A percentile compares a stretch with the other conserved stretches of the same genome.
Conservation (phyloP, 2,888 invertebrate genomes). For the Eulithis prunata region DNA sequence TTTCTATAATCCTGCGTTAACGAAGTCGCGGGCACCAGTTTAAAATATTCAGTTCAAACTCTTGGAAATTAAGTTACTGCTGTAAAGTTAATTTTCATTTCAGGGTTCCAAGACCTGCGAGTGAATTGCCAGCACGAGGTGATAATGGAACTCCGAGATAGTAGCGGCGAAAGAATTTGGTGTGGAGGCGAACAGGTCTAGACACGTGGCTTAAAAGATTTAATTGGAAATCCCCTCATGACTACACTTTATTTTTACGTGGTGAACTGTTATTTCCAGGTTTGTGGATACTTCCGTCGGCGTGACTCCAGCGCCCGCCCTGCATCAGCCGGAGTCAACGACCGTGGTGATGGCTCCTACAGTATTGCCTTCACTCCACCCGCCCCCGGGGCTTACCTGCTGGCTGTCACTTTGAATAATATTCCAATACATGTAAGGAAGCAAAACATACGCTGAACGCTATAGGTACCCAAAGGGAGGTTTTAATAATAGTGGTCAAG, state of each 20-base stretch:
- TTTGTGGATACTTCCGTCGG: slow-evolving; percentile 81
- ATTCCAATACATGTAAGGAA: slow-evolving; percentile 85
- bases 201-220: too few relatives aligned
- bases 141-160: slow-evolving; percentile 85
- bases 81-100: background rate
- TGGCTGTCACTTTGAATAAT: slow-evolving; percentile 86
- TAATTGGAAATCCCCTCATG: too few relatives aligned
- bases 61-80: too few relatives aligned
- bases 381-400: slow-evolving; percentile 85
- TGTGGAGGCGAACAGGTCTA: slow-evolving; percentile 87
- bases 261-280: slow-evolving; percentile 47
- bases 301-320: slow-evolving; percentile 73
- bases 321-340: slow-evolving; percentile 80
- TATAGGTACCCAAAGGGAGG: too few relatives aligned
- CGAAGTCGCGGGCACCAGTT: too few relatives aligned
- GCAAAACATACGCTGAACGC: background rate
- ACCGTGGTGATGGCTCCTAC: slow-evolving; percentile 87
- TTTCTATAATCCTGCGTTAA: too few relatives aligned
- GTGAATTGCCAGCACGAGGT: slow-evolving; percentile 86
- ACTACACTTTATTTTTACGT: too few relatives aligned
- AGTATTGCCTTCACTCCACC: slow-evolving; percentile 85
- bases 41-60: too few relatives aligned
- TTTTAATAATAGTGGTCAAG: too few relatives aligned
- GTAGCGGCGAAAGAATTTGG: slow-evolving; percentile 85
- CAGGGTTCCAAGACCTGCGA: slow-evolving; percentile 84